Percentiles rank a stretch among this genome's conserved stretches.
These are phyloP conservation scores for Ahaetulla prasina DNA, from an alignment of 2,113 vertebrate species.

Conservation along the genomic window DNA sequence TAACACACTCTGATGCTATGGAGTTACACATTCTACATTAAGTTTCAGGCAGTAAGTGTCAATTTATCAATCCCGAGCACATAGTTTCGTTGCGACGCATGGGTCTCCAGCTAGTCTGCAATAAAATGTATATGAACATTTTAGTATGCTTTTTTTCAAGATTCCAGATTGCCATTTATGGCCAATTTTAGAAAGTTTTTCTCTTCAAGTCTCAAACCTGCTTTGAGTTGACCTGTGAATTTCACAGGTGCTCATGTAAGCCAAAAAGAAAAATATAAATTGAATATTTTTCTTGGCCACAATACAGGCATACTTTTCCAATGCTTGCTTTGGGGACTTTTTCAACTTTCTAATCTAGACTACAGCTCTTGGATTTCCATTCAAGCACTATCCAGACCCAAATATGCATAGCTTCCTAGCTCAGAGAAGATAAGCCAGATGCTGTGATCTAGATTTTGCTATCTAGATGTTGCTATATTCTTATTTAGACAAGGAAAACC, in stretches of 20 bases:
- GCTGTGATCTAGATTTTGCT: neutral
- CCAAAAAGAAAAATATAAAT: neutral
- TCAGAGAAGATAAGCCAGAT: neutral
- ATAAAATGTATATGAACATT: neutral
- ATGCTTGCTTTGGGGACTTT: neutral
- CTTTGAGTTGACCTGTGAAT: neutral
- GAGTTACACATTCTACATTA: too few relatives aligned
- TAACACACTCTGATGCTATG: too few relatives aligned
- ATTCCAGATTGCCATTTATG: neutral
- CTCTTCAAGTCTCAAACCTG: neutral
- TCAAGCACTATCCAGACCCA: neutral
- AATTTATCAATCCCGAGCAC: too few relatives aligned
- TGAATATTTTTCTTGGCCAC: neutral
- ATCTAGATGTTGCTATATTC: neutral
- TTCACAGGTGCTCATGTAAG: neutral
- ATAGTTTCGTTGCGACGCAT: too few relatives aligned
- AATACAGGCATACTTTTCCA: neutral
- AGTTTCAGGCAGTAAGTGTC: too few relatives aligned
- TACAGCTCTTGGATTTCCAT: neutral
- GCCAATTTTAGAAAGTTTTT: neutral
- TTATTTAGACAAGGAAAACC: neutral
- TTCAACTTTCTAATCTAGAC: neutral
- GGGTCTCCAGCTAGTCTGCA: too few relatives aligned
- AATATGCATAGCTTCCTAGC: neutral
- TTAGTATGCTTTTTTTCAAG: neutral